Evolutionary conservation across 2,888 invertebrate species (phyloP), one percentile per base, ranked within the genome.

Genomic region (Drosophila diplacantha): DNA sequence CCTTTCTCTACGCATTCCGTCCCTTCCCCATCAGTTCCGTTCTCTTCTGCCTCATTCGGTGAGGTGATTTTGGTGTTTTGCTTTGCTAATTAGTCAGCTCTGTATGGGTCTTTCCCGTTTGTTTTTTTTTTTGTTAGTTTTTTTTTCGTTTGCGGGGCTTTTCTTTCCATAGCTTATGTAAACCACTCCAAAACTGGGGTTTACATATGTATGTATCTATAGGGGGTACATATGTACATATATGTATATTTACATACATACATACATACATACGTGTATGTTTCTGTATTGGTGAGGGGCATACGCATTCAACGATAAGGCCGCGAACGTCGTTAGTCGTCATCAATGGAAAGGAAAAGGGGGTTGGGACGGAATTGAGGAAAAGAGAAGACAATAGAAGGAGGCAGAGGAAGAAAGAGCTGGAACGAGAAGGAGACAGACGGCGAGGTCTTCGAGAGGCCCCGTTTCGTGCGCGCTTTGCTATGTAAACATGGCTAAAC

Each of bases 391-490:
- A 14, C 29, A 35, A 35, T 41, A n/a, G 6, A 29, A 22, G 14
- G 11, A 29, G 41, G 16, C 18, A 29, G 43, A 58, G 35, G 37
- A 35, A 58, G 59, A 65, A 44, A 44, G 18, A 18, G 29, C 26
- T 29, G 29, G 22, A 3, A 5, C 22, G 39, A 11, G 5, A 41
- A n/a, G 18, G 43, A 58, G 35, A 37, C 29, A 43, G 58, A 65
- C 58, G 50, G 61, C 68, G 61, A 75, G 55, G 52, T 54, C 24
- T 43, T 43, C 68, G 71, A 65, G 52, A 75, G 77, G 77, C 77
- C 77, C 77, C 77, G 77, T 70, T 83, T 81, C 81, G 71, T 72
- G 61, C 53, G 63, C 67, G 73, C 75, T 81, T 74, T 83, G 79
- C 75, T 83, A 74, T 77, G 71, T 83, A 81, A 83, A 72, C 83